Percentiles rank a stretch among this genome's conserved stretches.
Evolutionary conservation across 1,140 invertebrate species (phyloP).

Genomic region (Stratiolaelaps scimitus): DNA sequence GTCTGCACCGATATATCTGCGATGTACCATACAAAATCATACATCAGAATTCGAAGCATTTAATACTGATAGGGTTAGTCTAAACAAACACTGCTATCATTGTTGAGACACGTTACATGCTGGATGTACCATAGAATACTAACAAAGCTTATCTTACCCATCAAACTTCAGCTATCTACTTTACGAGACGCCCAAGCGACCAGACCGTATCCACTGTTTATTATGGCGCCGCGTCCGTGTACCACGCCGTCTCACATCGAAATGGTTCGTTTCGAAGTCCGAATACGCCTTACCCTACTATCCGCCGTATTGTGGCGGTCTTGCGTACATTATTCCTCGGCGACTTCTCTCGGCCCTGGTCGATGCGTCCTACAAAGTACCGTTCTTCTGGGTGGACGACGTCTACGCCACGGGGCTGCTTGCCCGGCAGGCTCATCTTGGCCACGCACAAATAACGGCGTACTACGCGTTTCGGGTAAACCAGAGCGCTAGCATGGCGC

Average conservation of each 20-base stretch:
- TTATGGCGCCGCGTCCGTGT: constrained; percentile 13
- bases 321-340: constrained; percentile 39
- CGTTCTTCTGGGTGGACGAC: constrained; percentile 44
- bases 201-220: constrained; percentile 1
- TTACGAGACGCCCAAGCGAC: neutral
- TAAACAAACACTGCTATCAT: too few relatives aligned
- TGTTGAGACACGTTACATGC: too few relatives aligned
- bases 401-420: constrained; percentile 42
- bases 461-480: constrained; percentile 6
- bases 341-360: constrained; percentile 38
- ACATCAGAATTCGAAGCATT: too few relatives aligned
- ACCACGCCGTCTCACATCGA: constrained; percentile 10
- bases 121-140: too few relatives aligned
- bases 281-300: constrained; percentile 39
- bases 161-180: neutral
- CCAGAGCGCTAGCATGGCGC: neutral
- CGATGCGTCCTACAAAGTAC: constrained; percentile 36
- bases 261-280: constrained; percentile 31
- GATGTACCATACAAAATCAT: too few relatives aligned
- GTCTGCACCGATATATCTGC: too few relatives aligned
- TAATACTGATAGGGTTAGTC: too few relatives aligned
- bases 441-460: constrained; percentile 6
- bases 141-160: too few relatives aligned
- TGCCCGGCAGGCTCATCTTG: constrained; percentile 29
- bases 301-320: constrained; percentile 42